Evolutionary conservation across 1,140 invertebrate genomes (phyloP), one percentile per base, ranked within the genome.

Genomic region (Euwallacea similis): DNA sequence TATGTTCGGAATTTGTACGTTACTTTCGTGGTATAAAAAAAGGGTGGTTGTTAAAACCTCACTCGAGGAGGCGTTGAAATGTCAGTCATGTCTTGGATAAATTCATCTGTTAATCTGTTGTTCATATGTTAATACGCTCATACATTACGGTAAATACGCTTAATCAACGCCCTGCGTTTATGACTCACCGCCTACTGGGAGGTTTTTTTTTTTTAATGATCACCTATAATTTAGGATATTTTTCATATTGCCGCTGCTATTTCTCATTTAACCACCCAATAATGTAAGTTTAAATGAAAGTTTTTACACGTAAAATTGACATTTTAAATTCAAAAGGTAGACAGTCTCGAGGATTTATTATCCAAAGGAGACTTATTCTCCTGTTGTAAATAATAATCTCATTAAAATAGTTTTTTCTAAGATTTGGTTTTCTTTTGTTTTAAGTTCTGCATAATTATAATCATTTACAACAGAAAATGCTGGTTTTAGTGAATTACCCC

Each of bases 311-410:
- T 60, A 64, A 58, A 54, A 60, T 33, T 15, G 47, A 55, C 58
- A 60, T 69, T 44, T 69, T 56, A 69, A 59, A 60, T 7, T 55
- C 9, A 73, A 73, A 69, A 66, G 21, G 21, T 33, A 33, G 21
- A 33, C 21, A 33, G 21, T 50, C 62, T 65, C 54, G 56, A 42
- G 33, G 46, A 43, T n/a, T 56, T 68, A 69, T 33, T 33, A 33
- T 33, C 21, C 21, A 33, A 33, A 33, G 21, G 21, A 33, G 21
- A 33, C 21, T 33, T 50, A 59, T 15, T 75, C 72, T 69, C 63
- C 71, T 74, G 72, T 76, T 78, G 76, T 78, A 78, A 73, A 78
- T 78, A 78, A 50, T 75, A 76, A 75, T 76, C 75, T 77, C 76
- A 77, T 77, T 77, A 77, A 77, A 77, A 61, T 77, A 77, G 76